Base-by-base conservation (phyloP, 2,113 vertebrate genomes). In the Capreolus pygargus region DNA sequence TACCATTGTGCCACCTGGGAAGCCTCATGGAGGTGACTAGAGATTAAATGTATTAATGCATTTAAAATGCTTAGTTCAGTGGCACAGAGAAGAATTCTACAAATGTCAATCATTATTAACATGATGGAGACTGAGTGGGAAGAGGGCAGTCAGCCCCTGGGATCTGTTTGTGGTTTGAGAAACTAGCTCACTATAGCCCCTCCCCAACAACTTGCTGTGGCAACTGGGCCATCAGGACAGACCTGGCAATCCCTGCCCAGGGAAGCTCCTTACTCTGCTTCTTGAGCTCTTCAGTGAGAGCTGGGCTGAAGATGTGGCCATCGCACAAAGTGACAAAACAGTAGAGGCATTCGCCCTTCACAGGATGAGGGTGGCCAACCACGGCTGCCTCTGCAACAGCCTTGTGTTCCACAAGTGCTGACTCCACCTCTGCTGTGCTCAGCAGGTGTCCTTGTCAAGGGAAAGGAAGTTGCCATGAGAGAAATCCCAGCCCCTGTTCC, bases 311-410 rank as follows among this genome's bases (percentile, higher is more conserved):
- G 17, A 97, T 97, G 2, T 99, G 98, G 47, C 99, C 99, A 0
- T 99, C 99, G 0, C 94, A 98, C 28, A 99, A 98, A 0, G 99
- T 99, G 23, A 99, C 99, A 6, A 99, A 99, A 98, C 99, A 99
- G 98, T 99, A 99, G 88, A 99, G 99, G 76, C 99, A 99, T 94
- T 99, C 99, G 15, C 99, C 99, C 97, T 99, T 99, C 93, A 99
- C 98, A 0, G 99, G 98, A 95, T 99, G 99, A 0, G 99, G 99
- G 67, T 99, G 98, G 64, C 99, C 99, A 54, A 99, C 99, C 95
- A 99, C 99, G 0, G 99, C 99, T 0, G 99, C 99, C 98, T 99
- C 99, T 0, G 99, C 99, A 0, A 99, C 91, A 0, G 99, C 98
- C 0, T 94, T 36, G 0, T 99, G 99, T 98, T 99, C 99, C 23